Base-by-base conservation (phyloP, 2,113 vertebrate genomes). In the Centropristis striata region DNA sequence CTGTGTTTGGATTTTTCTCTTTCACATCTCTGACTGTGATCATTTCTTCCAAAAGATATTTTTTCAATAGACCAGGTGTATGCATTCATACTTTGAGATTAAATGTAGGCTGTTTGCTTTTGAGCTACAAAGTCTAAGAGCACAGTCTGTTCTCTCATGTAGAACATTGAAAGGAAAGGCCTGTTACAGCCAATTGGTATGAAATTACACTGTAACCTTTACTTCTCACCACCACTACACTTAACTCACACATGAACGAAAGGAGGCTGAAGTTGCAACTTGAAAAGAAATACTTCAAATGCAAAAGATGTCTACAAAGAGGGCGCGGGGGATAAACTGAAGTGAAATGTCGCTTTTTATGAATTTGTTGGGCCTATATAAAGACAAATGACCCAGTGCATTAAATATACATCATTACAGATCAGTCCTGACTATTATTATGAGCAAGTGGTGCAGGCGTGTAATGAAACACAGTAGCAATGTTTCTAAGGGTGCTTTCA, bases 381-480 rank as follows among this genome's bases (percentile, higher is more conserved):
- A 82, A 82, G 81, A 84, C 78, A 78, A 83, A 88, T 66, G 81
- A 71, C 65, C 51, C 15, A 4, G 23, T 75, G 25, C n/a, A 51
- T 78, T 72, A 51, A 80, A 72, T 65, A 12, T 70, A 71, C 78
- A 82, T 79, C 61, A 85, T 74, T 84, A 71, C 67, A 74, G 61
- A 47, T 77, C 71, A 73, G 32, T 39, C 39, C 57, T 74, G 71
- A 84, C 39, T 50, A 60, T 79, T 64, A 90, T 27, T 21, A n/a
- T n/a, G 59, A 88, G 39, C 71, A 80, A 51, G 44, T 23, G 63
- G 37, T 74, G 50, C 58, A 71, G 64, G 13, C 13, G 8, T 61
- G 58, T 41, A 46, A 32, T 49, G 61, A 65, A 51, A 28, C 21
- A 69, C 3, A 36, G 20, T 10, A 18, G n/a, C 16, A 47, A 0